Percentiles rank a stretch among this genome's conserved stretches.
Conservation (phyloP, 2,888 invertebrate genomes). For the Spialia ferax region DNA sequence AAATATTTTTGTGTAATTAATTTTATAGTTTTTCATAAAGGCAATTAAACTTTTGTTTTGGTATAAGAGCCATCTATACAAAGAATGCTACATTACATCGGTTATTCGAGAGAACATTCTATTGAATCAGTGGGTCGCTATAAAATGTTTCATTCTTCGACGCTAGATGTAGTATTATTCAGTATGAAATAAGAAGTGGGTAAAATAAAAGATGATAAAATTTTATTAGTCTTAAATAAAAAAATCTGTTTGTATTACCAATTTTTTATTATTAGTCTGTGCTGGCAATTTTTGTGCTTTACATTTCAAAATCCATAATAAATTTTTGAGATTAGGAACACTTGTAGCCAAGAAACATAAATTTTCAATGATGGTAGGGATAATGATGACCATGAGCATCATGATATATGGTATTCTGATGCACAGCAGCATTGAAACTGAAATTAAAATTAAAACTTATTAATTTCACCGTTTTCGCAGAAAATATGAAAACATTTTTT, state of each 20-base stretch:
- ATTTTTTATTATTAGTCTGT: neutral
- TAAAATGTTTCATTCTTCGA: neutral
- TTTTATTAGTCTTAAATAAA: neutral
- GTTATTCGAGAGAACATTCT: too few relatives aligned
- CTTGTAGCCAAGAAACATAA: neutral
- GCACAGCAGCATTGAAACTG: constrained; percentile 88
- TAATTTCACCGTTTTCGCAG: too few relatives aligned
- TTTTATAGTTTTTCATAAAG: neutral
- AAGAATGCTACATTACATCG: neutral
- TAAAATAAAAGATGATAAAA: too few relatives aligned
- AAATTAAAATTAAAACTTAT: constrained; percentile 43
- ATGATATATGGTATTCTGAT: constrained; percentile 80
- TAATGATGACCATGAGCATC: constrained; percentile 70
- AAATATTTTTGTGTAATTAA: neutral
- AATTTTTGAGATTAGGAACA: neutral
- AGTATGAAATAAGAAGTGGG: too few relatives aligned
- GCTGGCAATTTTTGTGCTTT: neutral
- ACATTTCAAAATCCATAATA: neutral
- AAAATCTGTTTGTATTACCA: neutral
- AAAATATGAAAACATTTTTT: too few relatives aligned
- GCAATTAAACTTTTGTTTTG: neutral
- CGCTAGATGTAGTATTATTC: neutral
- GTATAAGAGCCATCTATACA: neutral
- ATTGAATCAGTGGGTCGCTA: too few relatives aligned
- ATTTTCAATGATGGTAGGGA: constrained; percentile 37